These are phyloP conservation scores for Desoria tigrina DNA, from an alignment of 2,888 invertebrate species.

Conservation along the genomic window DNA sequence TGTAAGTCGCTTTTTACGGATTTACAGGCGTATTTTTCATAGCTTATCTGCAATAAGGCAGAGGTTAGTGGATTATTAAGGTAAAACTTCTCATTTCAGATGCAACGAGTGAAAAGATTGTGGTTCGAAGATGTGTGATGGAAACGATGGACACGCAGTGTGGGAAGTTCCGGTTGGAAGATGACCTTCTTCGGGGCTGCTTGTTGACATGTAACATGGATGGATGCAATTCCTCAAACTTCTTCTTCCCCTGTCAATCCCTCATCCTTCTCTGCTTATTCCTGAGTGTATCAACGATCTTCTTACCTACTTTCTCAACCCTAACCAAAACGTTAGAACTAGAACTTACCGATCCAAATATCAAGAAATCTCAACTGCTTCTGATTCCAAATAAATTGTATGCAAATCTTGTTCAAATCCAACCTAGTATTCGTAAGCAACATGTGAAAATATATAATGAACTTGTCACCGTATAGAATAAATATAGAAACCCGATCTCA, in stretches of 20 bases:
- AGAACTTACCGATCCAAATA: too few species aligned
- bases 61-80: too few species aligned
- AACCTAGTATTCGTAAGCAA: too few species aligned
- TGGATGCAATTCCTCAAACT: conserved; percentile 59
- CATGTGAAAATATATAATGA: too few species aligned
- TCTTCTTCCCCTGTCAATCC: neutral
- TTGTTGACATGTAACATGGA: conserved; percentile 61
- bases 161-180: conserved; percentile 59
- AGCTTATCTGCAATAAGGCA: too few species aligned
- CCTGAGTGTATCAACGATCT: neutral
- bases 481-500: too few species aligned
- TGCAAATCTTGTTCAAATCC: too few species aligned
- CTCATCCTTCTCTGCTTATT: neutral
- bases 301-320: neutral
- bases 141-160: conserved; percentile 62
- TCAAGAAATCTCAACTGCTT: too few species aligned
- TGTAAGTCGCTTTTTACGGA: conserved; percentile 55
- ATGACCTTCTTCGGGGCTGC: conserved; percentile 60
- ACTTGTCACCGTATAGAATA: too few species aligned
- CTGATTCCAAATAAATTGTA: too few species aligned
- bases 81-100: conserved; percentile 54
- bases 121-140: conserved; percentile 60
- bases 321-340: too few species aligned
- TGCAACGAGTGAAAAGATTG: conserved; percentile 56
- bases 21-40: neutral